phyloP scores from a whole-genome alignment of 2,888 invertebrate species.

The Cosmia trapezina region DNA sequence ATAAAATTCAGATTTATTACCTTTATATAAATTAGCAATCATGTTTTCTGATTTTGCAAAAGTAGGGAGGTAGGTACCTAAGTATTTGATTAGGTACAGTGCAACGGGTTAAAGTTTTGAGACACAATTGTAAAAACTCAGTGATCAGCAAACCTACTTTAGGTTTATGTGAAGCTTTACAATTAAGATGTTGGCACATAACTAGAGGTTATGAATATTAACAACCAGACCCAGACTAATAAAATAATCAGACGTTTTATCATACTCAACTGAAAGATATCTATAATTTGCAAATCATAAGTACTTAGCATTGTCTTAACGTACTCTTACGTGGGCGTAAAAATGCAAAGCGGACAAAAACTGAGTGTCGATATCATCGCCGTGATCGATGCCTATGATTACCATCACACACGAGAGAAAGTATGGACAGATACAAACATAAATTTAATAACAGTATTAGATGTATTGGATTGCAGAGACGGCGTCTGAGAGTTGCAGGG shows the following conservation, averaged over 20 bases:
- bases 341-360: slow-evolving; percentile 80
- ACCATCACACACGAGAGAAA: slow-evolving; percentile 84
- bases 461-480: slow-evolving; percentile 87
- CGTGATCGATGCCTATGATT: slow-evolving; percentile 84
- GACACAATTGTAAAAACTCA: background rate
- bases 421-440: slow-evolving; percentile 83
- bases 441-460: slow-evolving; percentile 89
- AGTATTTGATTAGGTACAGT: background rate
- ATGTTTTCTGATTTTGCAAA: background rate
- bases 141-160: background rate
- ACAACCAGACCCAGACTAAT: background rate
- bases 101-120: background rate
- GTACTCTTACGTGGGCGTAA: slow-evolving; percentile 71
- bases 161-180: background rate
- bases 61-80: no score
- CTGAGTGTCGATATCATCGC: slow-evolving; percentile 76
- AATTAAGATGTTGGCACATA: background rate
- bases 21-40: slow-evolving; percentile 2
- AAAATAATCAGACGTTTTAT: slow-evolving; percentile 8
- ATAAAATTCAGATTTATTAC: slow-evolving; percentile 32
- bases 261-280: slow-evolving; percentile 26
- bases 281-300: slow-evolving; percentile 67
- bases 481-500: slow-evolving; percentile 83
- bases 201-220: background rate
- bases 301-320: slow-evolving; percentile 53